These are phyloP conservation scores for Scyliorhinus canicula DNA, from an alignment of 2,797 vertebrate genomes.

Conservation along the genomic window DNA sequence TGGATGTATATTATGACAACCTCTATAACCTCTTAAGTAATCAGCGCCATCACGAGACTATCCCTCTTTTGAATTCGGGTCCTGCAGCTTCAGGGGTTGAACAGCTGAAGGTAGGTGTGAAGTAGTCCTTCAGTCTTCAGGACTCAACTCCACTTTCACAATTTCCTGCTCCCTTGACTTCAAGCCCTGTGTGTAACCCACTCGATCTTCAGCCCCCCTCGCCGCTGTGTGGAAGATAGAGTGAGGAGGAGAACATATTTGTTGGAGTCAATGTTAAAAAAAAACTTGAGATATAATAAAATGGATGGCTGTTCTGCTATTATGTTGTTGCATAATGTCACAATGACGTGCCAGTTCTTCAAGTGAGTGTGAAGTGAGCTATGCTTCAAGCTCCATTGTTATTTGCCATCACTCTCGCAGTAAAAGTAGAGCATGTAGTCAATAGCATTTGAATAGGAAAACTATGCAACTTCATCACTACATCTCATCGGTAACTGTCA, in stretches of 20 bases:
- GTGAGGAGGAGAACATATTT: neutral
- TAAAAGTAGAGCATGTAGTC: neutral
- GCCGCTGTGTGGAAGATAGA: neutral
- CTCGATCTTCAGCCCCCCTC: no score
- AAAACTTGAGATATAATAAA: neutral
- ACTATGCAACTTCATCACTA: neutral
- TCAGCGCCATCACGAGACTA: no score
- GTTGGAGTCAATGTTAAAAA: neutral
- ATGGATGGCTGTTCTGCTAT: neutral
- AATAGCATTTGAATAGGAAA: neutral
- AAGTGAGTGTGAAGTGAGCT: neutral
- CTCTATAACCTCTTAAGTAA: no score
- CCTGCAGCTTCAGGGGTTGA: neutral
- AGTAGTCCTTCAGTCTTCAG: neutral
- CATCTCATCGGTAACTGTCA: neutral
- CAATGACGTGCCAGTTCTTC: neutral
- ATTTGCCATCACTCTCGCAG: neutral
- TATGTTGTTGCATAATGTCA: neutral
- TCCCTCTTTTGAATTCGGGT: neutral
- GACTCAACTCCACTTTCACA: neutral
- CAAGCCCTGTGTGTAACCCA: neutral
- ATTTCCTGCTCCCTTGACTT: neutral
- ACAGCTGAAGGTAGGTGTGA: neutral
- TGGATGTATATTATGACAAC: no score
- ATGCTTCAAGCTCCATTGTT: neutral